Evolutionary conservation across 2,888 invertebrate species (phyloP).

Genomic region (Axea sp.): DNA sequence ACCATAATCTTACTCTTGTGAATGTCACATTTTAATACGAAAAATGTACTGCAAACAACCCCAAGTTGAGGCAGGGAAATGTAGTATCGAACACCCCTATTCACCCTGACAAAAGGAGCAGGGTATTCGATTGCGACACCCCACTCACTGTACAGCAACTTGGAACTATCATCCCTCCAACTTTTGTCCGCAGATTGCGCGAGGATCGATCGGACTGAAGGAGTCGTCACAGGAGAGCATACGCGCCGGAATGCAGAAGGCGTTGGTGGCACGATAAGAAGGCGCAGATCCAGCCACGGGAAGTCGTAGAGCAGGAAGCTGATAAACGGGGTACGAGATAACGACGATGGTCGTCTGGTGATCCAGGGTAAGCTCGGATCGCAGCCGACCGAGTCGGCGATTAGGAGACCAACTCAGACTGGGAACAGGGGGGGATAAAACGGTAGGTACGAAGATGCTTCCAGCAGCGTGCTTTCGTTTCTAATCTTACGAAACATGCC

Average conservation of each 20-base stretch:
- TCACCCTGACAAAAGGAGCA: background rate
- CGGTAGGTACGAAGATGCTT: slow-evolving; percentile 4
- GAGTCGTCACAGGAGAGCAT: slow-evolving; percentile 58
- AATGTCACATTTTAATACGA: too few species aligned
- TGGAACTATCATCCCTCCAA: slow-evolving; percentile 33
- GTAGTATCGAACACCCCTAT: slow-evolving; percentile 8
- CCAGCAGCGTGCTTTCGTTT: too few species aligned
- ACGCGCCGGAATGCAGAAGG: slow-evolving; percentile 49
- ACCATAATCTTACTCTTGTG: too few species aligned
- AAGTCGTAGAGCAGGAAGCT: slow-evolving; percentile 30
- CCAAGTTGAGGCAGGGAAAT: too few species aligned
- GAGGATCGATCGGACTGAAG: slow-evolving; percentile 53
- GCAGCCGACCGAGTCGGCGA: slow-evolving; percentile 49
- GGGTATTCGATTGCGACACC: slow-evolving; percentile 10
- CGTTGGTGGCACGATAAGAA: slow-evolving; percentile 48
- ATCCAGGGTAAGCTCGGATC: slow-evolving; percentile 55
- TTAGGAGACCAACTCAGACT: slow-evolving; percentile 14
- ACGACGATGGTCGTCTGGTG: slow-evolving; percentile 51
- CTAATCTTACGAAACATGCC: too few species aligned
- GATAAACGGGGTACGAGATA: slow-evolving; percentile 40
- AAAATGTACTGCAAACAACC: too few species aligned
- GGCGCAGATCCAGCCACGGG: slow-evolving; percentile 17
- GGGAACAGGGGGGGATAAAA: slow-evolving; percentile 1
- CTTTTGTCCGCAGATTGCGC: slow-evolving; percentile 54
- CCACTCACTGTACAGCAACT: too few species aligned